A percentile compares a stretch with the other conserved stretches of the same genome.
Conservation (phyloP, 2,888 invertebrate species). For the Nomada flava region DNA sequence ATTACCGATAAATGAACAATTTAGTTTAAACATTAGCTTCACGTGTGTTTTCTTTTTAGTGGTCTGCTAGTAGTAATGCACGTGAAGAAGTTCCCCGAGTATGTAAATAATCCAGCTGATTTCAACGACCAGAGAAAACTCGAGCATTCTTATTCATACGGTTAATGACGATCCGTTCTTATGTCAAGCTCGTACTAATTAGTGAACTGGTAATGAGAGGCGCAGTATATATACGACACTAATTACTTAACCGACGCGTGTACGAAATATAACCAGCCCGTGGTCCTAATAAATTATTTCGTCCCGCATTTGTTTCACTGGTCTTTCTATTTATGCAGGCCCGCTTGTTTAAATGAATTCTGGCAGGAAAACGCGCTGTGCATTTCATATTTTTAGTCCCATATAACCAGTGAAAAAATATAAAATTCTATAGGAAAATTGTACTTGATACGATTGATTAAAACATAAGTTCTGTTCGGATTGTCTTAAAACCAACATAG, state of each 20-base stretch:
- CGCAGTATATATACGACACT: slow-evolving; percentile 13
- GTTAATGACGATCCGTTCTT: slow-evolving; percentile 34
- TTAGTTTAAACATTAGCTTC: no score
- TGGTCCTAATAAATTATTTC: slow-evolving; percentile 11
- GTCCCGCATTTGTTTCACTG: background rate
- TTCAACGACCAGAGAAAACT: slow-evolving; percentile 2
- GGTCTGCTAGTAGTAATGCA: background rate
- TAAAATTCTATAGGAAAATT: background rate
- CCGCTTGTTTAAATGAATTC: background rate
- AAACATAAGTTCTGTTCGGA: no score
- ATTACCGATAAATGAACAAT: no score
- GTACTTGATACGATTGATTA: no score
- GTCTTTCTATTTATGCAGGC: background rate
- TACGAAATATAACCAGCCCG: slow-evolving; percentile 1
- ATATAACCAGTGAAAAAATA: background rate
- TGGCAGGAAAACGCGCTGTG: background rate
- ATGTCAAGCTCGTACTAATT: slow-evolving; percentile 33
- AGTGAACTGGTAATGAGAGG: slow-evolving; percentile 37
- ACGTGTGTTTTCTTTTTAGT: background rate
- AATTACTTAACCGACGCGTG: slow-evolving; percentile 26
- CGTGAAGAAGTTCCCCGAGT: background rate
- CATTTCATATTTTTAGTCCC: background rate
- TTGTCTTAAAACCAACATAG: background rate
- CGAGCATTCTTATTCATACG: slow-evolving; percentile 3
- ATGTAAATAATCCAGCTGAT: background rate